phyloP scores from a whole-genome alignment of 1,140 invertebrate species.

The Drosophila triauraria region DNA sequence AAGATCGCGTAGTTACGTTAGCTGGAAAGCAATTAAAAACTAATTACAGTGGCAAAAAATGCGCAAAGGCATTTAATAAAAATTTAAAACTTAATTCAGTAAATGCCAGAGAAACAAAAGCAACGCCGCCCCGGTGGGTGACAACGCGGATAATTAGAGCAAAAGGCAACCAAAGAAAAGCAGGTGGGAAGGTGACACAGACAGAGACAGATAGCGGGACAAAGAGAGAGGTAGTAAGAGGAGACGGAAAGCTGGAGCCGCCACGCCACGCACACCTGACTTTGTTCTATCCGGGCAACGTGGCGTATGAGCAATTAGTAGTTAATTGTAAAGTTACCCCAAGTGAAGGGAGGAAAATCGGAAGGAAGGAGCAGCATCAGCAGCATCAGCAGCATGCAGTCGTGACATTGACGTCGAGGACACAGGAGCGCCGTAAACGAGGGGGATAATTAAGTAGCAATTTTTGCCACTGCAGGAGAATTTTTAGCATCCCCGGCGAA shows the following conservation, averaged over 20 bases:
- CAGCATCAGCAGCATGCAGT: conserved; percentile 50
- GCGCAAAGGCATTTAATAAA: conserved; percentile 78
- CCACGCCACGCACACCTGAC: conserved; percentile 48
- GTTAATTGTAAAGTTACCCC: conserved; percentile 80
- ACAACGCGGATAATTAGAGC: conserved; percentile 72
- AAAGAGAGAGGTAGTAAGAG: background rate
- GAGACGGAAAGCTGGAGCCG: conserved; percentile 6
- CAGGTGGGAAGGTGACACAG: conserved; percentile 5
- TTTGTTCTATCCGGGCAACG: conserved; percentile 70
- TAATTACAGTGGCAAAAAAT: conserved; percentile 78
- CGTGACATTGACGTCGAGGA: conserved; percentile 69
- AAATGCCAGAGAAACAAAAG: conserved; percentile 63
- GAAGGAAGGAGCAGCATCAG: conserved; percentile 29
- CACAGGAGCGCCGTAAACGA: conserved; percentile 6
- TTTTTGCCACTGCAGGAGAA: conserved; percentile 76
- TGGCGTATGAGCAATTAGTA: conserved; percentile 82
- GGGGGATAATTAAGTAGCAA: conserved; percentile 76
- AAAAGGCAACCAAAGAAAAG: conserved; percentile 28
- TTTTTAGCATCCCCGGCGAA: conserved; percentile 59
- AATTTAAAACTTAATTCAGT: conserved; percentile 82
- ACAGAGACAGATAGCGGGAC: background rate
- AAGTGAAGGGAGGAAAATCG: conserved; percentile 32
- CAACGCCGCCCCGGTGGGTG: conserved; percentile 28
- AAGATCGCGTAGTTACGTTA: conserved; percentile 50
- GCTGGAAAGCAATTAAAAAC: conserved; percentile 81